Base-by-base conservation (phyloP, 2,797 vertebrate species). In the Orestias chungarensis region DNA sequence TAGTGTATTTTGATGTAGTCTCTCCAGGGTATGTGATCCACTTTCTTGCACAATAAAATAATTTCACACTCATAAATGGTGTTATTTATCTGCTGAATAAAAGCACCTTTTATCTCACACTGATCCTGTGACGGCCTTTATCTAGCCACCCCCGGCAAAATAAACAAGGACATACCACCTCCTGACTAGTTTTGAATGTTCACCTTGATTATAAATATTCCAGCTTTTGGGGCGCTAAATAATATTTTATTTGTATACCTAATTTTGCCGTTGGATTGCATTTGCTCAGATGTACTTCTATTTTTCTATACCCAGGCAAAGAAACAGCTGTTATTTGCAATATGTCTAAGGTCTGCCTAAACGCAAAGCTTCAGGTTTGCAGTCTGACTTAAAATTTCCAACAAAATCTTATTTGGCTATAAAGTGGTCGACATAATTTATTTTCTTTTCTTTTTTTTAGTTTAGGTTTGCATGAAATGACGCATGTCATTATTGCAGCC, bases 51-150 rank as follows among this genome's bases (percentile, higher is more conserved):
- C 50, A 61, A 35, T 79, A 74, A 79, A 81, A 78, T 74, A 77
- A 79, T 72, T 33, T 25, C 61, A 44, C 49, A 25, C 50, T 71
- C 73, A 68, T 79, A 40, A 62, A 90, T 81, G 74, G 87, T 68
- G 66, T 80, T 82, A 85, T 88, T 92, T 89, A 82, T 91, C 64
- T 65, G 70, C 10, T 70, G 75, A 79, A 87, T 82, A 90, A 88
- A 87, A 85, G 80, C 83, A 91, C 84, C 81, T 85, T 89, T 69
- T 87, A 73, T 84, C 71, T 47, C 59, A 75, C 65, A 44, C 27
- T 54, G 82, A 82, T 85, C 92, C 90, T 92, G 85, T 93, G 93
- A 94, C 55, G 27, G 27, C 66, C 74, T 88, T 85, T 77, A 88
- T 87, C 86, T 70, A 47, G 33, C 81, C 71, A 86, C 91, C 89